Conservation (phyloP, 2,888 invertebrate genomes). For the Dolichopus griseipennis region DNA sequence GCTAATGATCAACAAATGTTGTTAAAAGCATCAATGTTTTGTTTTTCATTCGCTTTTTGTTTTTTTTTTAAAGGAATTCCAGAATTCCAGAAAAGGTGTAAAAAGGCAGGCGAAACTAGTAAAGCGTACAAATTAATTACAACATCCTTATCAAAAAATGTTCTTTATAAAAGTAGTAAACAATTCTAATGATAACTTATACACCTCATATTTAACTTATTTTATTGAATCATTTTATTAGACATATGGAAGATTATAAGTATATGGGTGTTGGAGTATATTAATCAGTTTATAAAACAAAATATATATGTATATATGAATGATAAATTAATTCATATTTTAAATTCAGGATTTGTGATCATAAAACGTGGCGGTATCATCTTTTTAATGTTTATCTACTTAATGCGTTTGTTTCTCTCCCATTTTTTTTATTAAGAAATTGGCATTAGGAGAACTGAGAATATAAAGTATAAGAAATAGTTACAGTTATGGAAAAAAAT, state of each 20-base stretch:
- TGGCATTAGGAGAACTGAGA: background rate
- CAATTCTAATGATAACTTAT: no score
- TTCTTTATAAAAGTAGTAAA: background rate
- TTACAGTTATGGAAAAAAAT: no score
- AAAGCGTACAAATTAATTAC: slow-evolving; percentile 4
- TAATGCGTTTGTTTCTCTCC: background rate
- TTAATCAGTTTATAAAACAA: background rate
- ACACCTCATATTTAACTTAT: no score
- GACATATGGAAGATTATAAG: no score
- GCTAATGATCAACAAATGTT: background rate
- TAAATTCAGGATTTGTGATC: background rate
- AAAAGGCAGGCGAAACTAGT: slow-evolving; percentile 7
- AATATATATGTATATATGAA: background rate
- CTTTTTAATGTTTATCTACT: background rate
- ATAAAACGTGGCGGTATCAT: background rate
- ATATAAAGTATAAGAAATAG: background rate
- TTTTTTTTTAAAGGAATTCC: background rate
- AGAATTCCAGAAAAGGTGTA: background rate
- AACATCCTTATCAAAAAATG: background rate
- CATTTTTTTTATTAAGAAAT: background rate
- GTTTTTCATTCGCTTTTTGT: background rate
- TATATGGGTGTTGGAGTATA: no score
- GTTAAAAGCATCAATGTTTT: background rate
- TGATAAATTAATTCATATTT: background rate
- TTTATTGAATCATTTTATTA: no score